Evolutionary conservation across 2,888 invertebrate species (phyloP), one percentile per base, ranked within the genome.

Genomic region (Philaethria dido): DNA sequence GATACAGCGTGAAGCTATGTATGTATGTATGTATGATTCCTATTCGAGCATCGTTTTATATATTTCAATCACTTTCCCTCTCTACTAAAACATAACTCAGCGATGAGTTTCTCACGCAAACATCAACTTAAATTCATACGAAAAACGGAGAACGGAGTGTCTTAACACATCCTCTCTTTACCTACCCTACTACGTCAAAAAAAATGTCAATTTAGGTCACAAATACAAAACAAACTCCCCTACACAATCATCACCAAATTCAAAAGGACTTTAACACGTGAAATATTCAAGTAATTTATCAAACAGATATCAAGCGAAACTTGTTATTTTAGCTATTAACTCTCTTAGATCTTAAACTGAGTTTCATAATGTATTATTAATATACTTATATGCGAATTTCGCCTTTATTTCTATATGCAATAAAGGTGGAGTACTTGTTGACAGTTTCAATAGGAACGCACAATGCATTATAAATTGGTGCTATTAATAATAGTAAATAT

Each of bases 321-420:
- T 83, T 75, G 79, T 85, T 84, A 84, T 72, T 74, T 77, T 78
- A 75, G 80, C 74, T 77, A 84, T 85, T 83, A 82, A 79, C 79
- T 81, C 55, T 64, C 72, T n/a, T n/a, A 76, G 78, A 80, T 85
- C 84, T 84, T 70, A 73, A 77, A 70, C 74, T 66, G 74, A 74
- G 75, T 77, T 82, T 73, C 73, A 78, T 81, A 77, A 77, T 73
- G 69, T 16, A n/a, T 45, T 55, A 67, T 55, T 50, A 25, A 68
- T 59, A 22, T 20, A 20, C 25, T 52, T 50, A n/a, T 36, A 39
- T 3, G 6, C 39, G 20, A 68, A 39, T 50, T 60, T 72, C 36
- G 18, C 22, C 67, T 44, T 48, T 62, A 50, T 64, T 14, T 9
- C 13, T 8, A 16, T 39, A 18, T 9, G 16, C 9, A 20, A 64